Evolutionary conservation across 2,888 invertebrate species (phyloP), one percentile per base, ranked within the genome.

Genomic region (Leptarthrus brevirostris): DNA sequence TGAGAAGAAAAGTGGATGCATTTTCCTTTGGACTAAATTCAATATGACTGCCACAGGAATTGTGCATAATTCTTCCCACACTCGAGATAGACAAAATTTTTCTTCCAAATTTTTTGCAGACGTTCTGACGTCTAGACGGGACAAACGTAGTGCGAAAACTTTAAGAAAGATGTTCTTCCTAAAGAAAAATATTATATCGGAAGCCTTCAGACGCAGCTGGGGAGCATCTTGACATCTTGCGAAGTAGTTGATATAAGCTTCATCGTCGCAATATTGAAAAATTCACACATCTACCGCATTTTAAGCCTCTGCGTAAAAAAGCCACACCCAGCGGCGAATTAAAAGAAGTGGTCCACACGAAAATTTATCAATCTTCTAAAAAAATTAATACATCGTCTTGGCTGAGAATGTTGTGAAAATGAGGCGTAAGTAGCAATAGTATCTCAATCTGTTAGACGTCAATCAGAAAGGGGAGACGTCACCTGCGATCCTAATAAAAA

Each of bases 401-500:
- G 44, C 24, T 16, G 64, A 14, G 16, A 47, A 64, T n/a, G 20
- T 47, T 64, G 44, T 44, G 16, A 22, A 22, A 40, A 47, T n/a
- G 64, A 36, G 12, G 36, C 34, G n/a, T 58, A 36, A 58, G 34
- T 58, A 40, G 47, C 64, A 14, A 20, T n/a, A 64, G 40, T 24
- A 64, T 64, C 47, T 64, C 44, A 40, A 64, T 64, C 47, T 36
- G 22, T 22, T 34, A 22, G 22, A 47, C 64, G 14, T n/a, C n/a
- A 20, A 14, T 44, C 44, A 14, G 64, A 14, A 24, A 14, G 44
- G n/a, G n/a, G 10, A 64, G 64, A 40, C 44, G 26, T 64, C 64
- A 64, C 64, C 44, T 61, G 61, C 61, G 61, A 40, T 22, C 64
- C 47, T 64, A 64, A 64, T 40, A 64, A 64, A 44, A 64, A 64